phyloP scores from a whole-genome alignment of 1,140 invertebrate genomes.

The Gryon sp. region DNA sequence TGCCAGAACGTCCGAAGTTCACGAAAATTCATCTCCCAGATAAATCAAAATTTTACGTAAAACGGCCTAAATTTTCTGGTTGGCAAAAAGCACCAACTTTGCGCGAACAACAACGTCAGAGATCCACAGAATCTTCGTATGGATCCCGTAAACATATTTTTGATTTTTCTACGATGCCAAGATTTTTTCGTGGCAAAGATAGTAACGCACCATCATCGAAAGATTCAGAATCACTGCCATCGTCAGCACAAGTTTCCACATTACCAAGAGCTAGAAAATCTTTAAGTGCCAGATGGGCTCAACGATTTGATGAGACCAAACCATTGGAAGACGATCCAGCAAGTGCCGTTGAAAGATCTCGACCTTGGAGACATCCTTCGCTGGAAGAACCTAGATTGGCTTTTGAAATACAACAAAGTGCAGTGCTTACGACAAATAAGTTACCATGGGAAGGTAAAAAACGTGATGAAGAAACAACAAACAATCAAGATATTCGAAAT shows the following conservation, averaged over 20 bases:
- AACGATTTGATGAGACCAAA: constrained; percentile 75
- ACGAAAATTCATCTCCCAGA: constrained; percentile 82
- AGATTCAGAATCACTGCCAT: constrained; percentile 67
- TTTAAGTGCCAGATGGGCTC: constrained; percentile 78
- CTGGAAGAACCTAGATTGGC: constrained; percentile 74
- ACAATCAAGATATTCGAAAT: constrained; percentile 45
- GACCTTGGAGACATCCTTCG: constrained; percentile 78
- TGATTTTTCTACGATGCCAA: constrained; percentile 87
- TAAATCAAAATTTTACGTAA: constrained; percentile 82
- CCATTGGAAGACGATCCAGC: constrained; percentile 72
- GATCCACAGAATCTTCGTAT: constrained; percentile 77
- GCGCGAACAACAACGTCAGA: constrained; percentile 70
- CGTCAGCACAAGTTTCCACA: constrained; percentile 79
- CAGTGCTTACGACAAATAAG: constrained; percentile 38
- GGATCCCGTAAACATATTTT: constrained; percentile 82
- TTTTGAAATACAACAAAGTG: constrained; percentile 61
- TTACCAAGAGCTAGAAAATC: constrained; percentile 77
- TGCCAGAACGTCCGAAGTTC: constrained; percentile 82
- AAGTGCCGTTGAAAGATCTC: constrained; percentile 69
- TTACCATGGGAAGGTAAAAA: constrained; percentile 69
- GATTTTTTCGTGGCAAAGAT: constrained; percentile 84
- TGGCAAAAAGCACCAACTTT: constrained; percentile 68
- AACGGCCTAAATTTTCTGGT: constrained; percentile 73
- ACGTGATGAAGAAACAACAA: constrained; percentile 10
- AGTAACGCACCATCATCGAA: constrained; percentile 74